Evolutionary conservation across 2,888 invertebrate genomes (phyloP).

Genomic region (Drosophila histrio): DNA sequence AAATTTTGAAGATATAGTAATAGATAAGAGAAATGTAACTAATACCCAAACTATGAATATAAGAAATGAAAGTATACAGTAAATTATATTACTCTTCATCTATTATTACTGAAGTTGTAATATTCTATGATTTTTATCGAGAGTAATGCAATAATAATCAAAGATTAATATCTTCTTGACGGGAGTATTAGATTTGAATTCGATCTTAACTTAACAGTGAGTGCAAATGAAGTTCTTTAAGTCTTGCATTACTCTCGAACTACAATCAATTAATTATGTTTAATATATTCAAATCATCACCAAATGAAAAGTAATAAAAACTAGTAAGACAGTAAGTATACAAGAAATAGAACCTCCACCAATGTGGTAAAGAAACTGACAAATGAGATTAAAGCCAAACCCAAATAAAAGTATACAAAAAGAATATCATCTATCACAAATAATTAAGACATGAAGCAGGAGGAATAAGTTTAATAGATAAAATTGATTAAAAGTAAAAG

Average conservation of each 20-base stretch:
- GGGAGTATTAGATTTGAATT: too few species aligned
- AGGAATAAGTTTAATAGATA: constrained; percentile 2
- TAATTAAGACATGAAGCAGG: neutral
- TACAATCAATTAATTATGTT: neutral
- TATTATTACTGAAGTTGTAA: too few species aligned
- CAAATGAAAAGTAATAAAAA: too few species aligned
- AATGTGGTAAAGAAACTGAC: neutral
- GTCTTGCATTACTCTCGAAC: neutral
- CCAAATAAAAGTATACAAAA: neutral
- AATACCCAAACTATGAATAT: neutral
- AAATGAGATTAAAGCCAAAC: neutral
- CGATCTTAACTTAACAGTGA: too few species aligned
- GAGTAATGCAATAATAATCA: too few species aligned
- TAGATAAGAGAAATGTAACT: neutral
- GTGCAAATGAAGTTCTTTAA: too few species aligned
- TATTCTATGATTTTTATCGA: too few species aligned
- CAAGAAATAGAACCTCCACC: neutral
- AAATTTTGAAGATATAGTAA: neutral
- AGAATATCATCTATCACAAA: neutral
- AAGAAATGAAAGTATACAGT: neutral
- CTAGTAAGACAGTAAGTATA: too few species aligned
- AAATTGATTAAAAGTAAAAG: constrained; percentile 50
- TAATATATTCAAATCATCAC: neutral
- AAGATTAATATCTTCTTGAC: too few species aligned
- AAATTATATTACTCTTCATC: too few species aligned